These are phyloP conservation scores for Neodontobutis hainanensis DNA, from an alignment of 2,113 vertebrate genomes.

Conservation along the genomic window DNA sequence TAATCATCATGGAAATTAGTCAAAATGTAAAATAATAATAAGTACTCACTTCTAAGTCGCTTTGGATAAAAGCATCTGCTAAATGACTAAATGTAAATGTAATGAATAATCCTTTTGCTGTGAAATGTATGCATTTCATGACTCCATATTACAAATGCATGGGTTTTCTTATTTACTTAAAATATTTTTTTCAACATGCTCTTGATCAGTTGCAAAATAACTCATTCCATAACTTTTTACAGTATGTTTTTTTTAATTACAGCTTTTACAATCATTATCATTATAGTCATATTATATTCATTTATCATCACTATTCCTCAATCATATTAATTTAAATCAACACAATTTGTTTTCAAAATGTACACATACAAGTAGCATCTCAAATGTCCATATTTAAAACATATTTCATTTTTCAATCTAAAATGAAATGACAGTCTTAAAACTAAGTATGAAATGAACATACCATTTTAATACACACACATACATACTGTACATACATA, in stretches of 20 bases:
- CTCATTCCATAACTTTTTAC: constrained; percentile 48
- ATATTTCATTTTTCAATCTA: constrained; percentile 77
- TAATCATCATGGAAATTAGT: no score
- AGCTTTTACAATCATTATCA: constrained; percentile 79
- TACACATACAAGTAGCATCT: constrained; percentile 84
- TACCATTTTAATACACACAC: constrained; percentile 78
- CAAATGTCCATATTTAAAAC: constrained; percentile 79
- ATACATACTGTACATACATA: constrained; percentile 71
- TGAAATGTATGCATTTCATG: no score
- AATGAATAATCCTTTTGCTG: no score
- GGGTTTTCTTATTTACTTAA: not conserved
- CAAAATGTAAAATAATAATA: no score
- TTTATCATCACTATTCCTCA: constrained; percentile 76
- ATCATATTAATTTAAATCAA: constrained; percentile 79
- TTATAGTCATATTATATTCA: constrained; percentile 74
- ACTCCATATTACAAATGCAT: no score
- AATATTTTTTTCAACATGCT: not conserved
- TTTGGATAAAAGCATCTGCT: no score
- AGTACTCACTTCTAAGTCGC: no score
- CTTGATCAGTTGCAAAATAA: constrained; percentile 31
- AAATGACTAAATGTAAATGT: no score
- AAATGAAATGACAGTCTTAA: constrained; percentile 79
- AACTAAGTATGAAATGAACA: constrained; percentile 84
- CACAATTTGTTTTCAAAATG: constrained; percentile 79
- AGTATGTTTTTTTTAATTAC: constrained; percentile 76